Conservation (phyloP, 2,888 invertebrate genomes). For the Lithosia quadra region DNA sequence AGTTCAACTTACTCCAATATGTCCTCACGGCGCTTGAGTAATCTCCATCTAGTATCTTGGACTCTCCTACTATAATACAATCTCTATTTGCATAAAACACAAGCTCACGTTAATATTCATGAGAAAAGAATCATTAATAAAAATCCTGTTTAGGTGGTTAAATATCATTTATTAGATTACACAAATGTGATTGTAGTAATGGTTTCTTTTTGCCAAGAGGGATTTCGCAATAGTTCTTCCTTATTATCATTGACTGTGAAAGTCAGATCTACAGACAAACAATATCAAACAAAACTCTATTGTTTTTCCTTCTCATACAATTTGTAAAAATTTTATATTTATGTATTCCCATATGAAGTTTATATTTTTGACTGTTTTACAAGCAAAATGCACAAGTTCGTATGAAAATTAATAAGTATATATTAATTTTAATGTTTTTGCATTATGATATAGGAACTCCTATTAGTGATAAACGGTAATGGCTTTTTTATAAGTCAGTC, state of each 20-base stretch:
- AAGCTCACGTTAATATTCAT: conserved; percentile 47
- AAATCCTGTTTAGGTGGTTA: conserved; percentile 26
- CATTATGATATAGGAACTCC: conserved; percentile 10
- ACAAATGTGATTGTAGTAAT: conserved; percentile 53
- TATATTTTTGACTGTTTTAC: conserved; percentile 27
- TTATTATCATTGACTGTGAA: conserved; percentile 53
- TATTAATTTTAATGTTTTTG: conserved; percentile 24
- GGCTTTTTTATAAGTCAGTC: conserved; percentile 12
- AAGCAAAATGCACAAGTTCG: conserved; percentile 19
- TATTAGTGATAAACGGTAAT: conserved; percentile 12
- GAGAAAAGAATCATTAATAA: not conserved
- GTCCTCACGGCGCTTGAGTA: too few relatives aligned
- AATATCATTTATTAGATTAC: conserved; percentile 55
- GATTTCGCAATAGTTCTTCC: conserved; percentile 56
- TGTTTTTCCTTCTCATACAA: conserved; percentile 74
- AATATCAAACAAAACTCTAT: conserved; percentile 56
- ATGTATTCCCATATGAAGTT: conserved; percentile 19
- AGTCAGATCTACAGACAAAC: conserved; percentile 57
- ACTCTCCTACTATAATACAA: conserved; percentile 31
- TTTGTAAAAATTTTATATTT: conserved; percentile 24
- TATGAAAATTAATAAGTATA: conserved; percentile 12
- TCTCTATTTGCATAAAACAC: conserved; percentile 46
- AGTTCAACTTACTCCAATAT: too few relatives aligned
- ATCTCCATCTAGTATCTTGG: too few relatives aligned
- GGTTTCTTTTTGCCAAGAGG: conserved; percentile 66